These are phyloP conservation scores for Condylura cristata DNA, from an alignment of 2,113 vertebrate genomes.

Conservation along the genomic window DNA sequence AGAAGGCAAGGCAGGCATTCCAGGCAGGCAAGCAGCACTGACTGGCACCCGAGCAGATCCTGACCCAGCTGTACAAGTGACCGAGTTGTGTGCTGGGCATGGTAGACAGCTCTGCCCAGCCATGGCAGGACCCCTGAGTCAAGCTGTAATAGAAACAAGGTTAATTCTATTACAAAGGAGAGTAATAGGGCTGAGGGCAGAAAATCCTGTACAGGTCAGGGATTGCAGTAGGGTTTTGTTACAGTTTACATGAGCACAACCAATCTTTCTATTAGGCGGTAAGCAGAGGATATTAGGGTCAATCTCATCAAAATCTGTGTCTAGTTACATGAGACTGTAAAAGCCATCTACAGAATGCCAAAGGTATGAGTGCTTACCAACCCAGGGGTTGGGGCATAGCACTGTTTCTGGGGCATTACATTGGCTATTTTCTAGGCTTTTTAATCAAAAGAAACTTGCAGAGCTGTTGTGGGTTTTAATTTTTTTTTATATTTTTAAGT, in stretches of 20 bases:
- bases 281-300: constrained; percentile 4
- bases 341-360: neutral
- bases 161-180: constrained; percentile 46
- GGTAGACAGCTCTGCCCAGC: neutral
- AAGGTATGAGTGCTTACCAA: neutral
- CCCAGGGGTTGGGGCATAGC: neutral
- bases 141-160: constrained; percentile 63
- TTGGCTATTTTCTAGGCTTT: neutral
- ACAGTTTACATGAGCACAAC: neutral
- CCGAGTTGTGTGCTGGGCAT: neutral
- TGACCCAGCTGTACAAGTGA: neutral
- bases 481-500: constrained; percentile 40
- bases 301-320: neutral
- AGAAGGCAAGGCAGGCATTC: neutral
- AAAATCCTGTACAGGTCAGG: constrained; percentile 53
- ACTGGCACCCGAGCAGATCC: neutral
- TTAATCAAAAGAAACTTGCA: constrained; percentile 31
- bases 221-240: constrained; percentile 53
- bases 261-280: neutral
- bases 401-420: neutral
- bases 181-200: neutral
- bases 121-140: neutral
- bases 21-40: neutral
- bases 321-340: neutral
- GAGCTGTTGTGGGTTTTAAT: neutral